Percentiles rank a stretch among this genome's conserved stretches.
Evolutionary conservation across 2,797 vertebrate species (phyloP).

Genomic region (Naso thynnoides): DNA sequence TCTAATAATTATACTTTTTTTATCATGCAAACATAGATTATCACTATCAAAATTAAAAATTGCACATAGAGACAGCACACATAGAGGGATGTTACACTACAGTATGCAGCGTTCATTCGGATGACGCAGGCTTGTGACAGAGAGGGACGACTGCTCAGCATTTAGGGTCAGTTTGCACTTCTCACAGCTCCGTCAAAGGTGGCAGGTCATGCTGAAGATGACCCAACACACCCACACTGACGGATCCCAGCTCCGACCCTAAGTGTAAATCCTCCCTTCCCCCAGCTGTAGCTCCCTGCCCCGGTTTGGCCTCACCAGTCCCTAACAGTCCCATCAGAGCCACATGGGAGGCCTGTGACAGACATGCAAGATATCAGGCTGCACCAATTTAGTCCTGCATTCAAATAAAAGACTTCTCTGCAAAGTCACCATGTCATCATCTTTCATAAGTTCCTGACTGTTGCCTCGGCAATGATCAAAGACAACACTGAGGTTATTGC

Average conservation of each 20-base stretch:
- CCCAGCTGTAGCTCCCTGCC: constrained; percentile 55
- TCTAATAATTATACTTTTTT: neutral
- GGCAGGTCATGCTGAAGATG: constrained; percentile 77
- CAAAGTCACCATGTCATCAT: constrained; percentile 47
- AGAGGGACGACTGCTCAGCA: constrained; percentile 72
- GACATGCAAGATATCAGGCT: constrained; percentile 56
- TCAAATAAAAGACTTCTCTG: constrained; percentile 55
- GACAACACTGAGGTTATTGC: neutral
- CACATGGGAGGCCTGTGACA: constrained; percentile 79
- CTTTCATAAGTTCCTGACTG: constrained; percentile 49
- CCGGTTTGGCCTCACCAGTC: constrained; percentile 68
- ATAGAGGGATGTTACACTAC: constrained; percentile 9
- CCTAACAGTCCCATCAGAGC: constrained; percentile 74
- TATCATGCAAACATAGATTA: neutral
- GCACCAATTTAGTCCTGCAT: constrained; percentile 61
- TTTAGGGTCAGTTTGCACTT: constrained; percentile 78
- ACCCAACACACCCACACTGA: constrained; percentile 78
- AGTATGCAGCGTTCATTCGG: constrained; percentile 28
- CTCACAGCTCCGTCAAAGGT: constrained; percentile 76
- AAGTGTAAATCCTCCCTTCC: constrained; percentile 60
- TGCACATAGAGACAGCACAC: constrained; percentile 12
- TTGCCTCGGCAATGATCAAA: constrained; percentile 16
- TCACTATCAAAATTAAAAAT: neutral
- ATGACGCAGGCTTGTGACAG: constrained; percentile 67
- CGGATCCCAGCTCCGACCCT: constrained; percentile 69